Conservation (phyloP, 2,888 invertebrate species). For the Smittia aterrima region DNA sequence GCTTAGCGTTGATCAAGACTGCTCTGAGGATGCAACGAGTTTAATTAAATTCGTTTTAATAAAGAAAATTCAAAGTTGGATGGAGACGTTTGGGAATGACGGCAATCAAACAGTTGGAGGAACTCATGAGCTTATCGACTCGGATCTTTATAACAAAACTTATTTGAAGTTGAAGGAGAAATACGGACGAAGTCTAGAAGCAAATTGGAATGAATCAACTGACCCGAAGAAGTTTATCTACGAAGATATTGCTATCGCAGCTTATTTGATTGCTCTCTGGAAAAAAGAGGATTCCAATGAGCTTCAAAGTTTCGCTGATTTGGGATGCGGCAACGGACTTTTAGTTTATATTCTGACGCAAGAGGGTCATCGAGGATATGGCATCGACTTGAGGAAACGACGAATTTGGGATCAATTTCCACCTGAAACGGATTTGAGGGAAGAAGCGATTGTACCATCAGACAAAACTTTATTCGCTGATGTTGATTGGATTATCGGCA, state of each 20-base stretch:
- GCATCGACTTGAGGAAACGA: constrained; percentile 80
- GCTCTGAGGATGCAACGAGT: constrained; percentile 12
- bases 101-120: constrained; percentile 51
- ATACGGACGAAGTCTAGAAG: constrained; percentile 60
- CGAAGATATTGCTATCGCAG: constrained; percentile 93
- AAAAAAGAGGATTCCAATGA: constrained; percentile 56
- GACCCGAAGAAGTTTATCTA: constrained; percentile 93
- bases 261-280: constrained; percentile 83
- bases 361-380: constrained; percentile 80
- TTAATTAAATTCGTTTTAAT: constrained; percentile 48
- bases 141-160: constrained; percentile 67
- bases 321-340: constrained; percentile 97
- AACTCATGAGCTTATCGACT: constrained; percentile 56
- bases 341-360: constrained; percentile 79
- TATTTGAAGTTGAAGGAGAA: constrained; percentile 75
- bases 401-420: constrained; percentile 86
- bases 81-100: constrained; percentile 56
- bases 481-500: constrained; percentile 94
- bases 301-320: constrained; percentile 76
- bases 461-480: constrained; percentile 65
- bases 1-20: not conserved
- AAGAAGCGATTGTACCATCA: constrained; percentile 67
- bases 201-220: constrained; percentile 86
- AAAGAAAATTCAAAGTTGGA: constrained; percentile 51
- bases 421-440: constrained; percentile 54